phyloP scores from a whole-genome alignment of 2,888 invertebrate species.

The Spodoptera littoralis region DNA sequence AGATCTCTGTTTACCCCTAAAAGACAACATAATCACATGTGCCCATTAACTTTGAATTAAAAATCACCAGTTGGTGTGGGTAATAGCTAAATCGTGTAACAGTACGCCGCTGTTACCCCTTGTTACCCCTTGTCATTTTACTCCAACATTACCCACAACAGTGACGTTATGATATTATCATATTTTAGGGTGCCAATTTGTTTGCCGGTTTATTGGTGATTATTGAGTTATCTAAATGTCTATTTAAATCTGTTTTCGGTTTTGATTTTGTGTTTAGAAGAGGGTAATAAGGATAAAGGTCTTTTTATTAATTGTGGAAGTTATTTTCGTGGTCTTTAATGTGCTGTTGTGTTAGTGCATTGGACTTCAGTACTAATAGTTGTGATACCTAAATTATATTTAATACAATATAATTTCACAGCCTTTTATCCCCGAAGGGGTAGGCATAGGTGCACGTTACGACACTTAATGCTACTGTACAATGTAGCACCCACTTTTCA shows the following conservation, averaged over 20 bases:
- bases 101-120: conserved; percentile 43
- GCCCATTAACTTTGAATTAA: conserved; percentile 63
- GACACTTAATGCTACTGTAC: no score
- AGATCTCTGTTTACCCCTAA: neutral
- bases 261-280: conserved; percentile 8
- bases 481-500: no score
- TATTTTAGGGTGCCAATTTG: conserved; percentile 56
- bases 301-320: no score
- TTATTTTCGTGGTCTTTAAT: no score
- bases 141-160: conserved; percentile 33
- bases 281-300: no score
- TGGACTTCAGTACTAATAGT: no score
- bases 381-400: no score
- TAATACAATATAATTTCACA: no score
- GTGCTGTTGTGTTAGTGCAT: no score
- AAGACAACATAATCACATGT: conserved; percentile 50
- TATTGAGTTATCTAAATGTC: conserved; percentile 38
- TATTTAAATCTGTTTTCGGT: conserved; percentile 19
- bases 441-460: no score
- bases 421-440: no score
- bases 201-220: conserved; percentile 56
- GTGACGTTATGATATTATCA: conserved; percentile 51
- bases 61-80: conserved; percentile 59
- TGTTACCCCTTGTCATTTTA: conserved; percentile 22
- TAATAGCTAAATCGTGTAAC: conserved; percentile 79